Percentiles rank a stretch among this genome's conserved stretches.
Conservation (phyloP, 2,888 invertebrate genomes). For the Lamellibrachia satsuma region DNA sequence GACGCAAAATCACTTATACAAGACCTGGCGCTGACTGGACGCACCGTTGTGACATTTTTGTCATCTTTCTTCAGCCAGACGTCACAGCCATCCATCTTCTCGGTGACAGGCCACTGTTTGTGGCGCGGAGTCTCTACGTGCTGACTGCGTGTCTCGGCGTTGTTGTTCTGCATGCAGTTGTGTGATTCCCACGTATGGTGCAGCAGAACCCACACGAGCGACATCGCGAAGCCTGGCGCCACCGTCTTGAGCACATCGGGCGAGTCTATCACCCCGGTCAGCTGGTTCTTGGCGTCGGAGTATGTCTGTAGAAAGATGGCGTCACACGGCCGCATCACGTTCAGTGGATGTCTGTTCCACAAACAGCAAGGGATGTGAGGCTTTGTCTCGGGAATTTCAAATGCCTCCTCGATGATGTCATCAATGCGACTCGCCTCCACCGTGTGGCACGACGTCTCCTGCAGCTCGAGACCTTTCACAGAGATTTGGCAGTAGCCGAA, state of each 20-base stretch:
- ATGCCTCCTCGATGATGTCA: slow-evolving; percentile 65
- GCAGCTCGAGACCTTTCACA: slow-evolving; percentile 66
- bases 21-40: slow-evolving; percentile 22
- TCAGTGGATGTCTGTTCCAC: slow-evolving; percentile 53
- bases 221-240: slow-evolving; percentile 59
- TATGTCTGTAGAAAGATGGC: slow-evolving; percentile 57
- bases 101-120: neutral
- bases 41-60: neutral
- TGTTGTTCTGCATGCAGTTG: neutral
- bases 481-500: slow-evolving; percentile 62
- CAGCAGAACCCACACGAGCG: slow-evolving; percentile 64
- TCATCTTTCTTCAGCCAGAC: neutral
- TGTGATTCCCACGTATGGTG: slow-evolving; percentile 44
- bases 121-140: neutral
- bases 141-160: neutral
- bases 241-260: slow-evolving; percentile 60
- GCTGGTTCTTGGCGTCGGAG: slow-evolving; percentile 65
- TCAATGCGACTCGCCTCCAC: slow-evolving; percentile 68
- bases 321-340: slow-evolving; percentile 57
- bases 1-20: neutral
- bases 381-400: slow-evolving; percentile 51
- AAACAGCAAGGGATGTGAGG: slow-evolving; percentile 38
- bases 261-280: slow-evolving; percentile 66
- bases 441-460: slow-evolving; percentile 67
- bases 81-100: neutral